phyloP scores from a whole-genome alignment of 1,140 invertebrate genomes.

The Panonychus citri region DNA sequence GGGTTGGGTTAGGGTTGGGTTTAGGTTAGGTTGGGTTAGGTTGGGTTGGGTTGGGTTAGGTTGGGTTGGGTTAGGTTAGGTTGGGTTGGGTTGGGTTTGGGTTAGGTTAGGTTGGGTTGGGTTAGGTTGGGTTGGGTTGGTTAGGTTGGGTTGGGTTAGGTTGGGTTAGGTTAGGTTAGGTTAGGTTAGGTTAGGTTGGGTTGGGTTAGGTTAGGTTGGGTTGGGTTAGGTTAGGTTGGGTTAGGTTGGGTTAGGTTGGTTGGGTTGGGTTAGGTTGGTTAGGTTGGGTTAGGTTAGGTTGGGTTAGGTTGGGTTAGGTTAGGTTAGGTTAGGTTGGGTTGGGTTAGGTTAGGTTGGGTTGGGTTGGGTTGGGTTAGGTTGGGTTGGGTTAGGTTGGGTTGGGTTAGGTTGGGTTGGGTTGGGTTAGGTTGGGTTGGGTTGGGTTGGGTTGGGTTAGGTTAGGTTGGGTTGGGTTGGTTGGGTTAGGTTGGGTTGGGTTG shows the following conservation, averaged over 20 bases:
- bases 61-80: constrained; percentile 3
- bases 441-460: constrained; percentile 17
- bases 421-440: constrained; percentile 17
- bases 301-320: constrained; percentile 14
- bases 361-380: constrained; percentile 10
- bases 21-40: constrained; percentile 15
- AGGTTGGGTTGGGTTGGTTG: constrained; percentile 11
- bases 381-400: neutral
- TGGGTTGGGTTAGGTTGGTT: constrained; percentile 20
- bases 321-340: constrained; percentile 14
- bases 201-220: constrained; percentile 6
- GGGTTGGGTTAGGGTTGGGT: constrained; percentile 14
- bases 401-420: constrained; percentile 18
- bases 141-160: constrained; percentile 9
- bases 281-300: constrained; percentile 16
- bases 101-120: constrained; percentile 14
- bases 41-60: constrained; percentile 10
- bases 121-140: constrained; percentile 16
- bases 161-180: constrained; percentile 14
- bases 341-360: constrained; percentile 13
- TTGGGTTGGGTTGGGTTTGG: neutral
- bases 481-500: neutral
- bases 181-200: constrained; percentile 10
- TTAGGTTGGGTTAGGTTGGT: constrained; percentile 18
- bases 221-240: constrained; percentile 14